These are phyloP conservation scores for Anguilla japonica DNA, from an alignment of 2,113 vertebrate genomes.

Conservation along the genomic window DNA sequence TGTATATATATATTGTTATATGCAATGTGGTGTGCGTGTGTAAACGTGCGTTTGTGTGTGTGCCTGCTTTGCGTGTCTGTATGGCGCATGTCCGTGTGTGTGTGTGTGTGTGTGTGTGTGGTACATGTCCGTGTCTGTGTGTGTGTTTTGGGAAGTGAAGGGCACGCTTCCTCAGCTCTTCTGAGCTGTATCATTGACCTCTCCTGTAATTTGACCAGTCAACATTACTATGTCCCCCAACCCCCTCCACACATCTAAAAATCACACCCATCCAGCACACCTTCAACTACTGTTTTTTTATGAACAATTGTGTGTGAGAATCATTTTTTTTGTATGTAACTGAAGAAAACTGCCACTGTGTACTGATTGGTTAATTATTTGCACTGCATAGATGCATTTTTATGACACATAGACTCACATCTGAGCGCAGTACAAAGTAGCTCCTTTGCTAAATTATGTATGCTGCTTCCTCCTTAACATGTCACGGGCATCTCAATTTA, in stretches of 20 bases:
- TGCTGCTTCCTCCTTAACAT: background rate
- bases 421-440: background rate
- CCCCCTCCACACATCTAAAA: background rate
- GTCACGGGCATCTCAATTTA: background rate
- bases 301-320: background rate
- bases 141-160: background rate
- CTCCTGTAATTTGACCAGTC: conserved; percentile 64
- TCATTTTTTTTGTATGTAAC: background rate
- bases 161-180: background rate
- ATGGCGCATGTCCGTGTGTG: background rate
- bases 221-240: conserved; percentile 21
- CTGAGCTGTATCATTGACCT: conserved; percentile 44
- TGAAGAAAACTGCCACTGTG: background rate
- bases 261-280: background rate
- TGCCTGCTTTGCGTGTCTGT: background rate
- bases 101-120: background rate
- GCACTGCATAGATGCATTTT: background rate
- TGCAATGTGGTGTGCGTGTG: no score
- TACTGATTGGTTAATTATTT: background rate
- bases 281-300: background rate
- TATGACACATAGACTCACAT: background rate
- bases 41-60: background rate
- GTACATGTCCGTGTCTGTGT: no score
- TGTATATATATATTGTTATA: no score
- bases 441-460: background rate